These are phyloP conservation scores for Drosophila repleta DNA, from an alignment of 1,140 invertebrate species.

Conservation along the genomic window DNA sequence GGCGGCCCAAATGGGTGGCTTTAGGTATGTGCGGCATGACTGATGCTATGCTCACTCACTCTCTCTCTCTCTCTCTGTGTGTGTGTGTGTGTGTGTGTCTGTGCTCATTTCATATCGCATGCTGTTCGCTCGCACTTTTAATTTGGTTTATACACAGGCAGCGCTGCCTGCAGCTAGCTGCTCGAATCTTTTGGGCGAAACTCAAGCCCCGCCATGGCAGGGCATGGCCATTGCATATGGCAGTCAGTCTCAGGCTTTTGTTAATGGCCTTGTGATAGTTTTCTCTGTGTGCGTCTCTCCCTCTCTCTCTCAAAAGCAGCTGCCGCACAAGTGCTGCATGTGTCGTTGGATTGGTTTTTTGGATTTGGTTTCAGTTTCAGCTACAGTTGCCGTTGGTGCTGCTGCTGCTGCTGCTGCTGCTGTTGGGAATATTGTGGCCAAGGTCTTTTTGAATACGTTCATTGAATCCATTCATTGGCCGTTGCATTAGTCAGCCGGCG, in stretches of 20 bases:
- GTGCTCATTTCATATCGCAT: constrained; percentile 62
- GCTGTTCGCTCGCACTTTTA: constrained; percentile 64
- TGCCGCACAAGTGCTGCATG: constrained; percentile 32
- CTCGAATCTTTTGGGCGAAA: constrained; percentile 19
- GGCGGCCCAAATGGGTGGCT: constrained; percentile 2
- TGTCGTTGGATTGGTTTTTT: constrained; percentile 50
- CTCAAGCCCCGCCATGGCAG: no score
- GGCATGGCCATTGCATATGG: constrained; percentile 1
- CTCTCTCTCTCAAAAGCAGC: constrained; percentile 34
- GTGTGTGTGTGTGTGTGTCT: constrained; percentile 12
- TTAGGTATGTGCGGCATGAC: not conserved
- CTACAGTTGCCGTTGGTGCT: not conserved
- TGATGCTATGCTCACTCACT: not conserved
- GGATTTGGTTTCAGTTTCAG: constrained; percentile 19
- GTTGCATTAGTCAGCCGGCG: constrained; percentile 2
- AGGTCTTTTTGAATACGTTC: constrained; percentile 23
- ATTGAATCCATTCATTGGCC: constrained; percentile 22
- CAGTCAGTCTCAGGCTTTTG: constrained; percentile 77
- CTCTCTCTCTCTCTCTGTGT: not conserved
- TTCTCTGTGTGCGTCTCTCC: constrained; percentile 18
- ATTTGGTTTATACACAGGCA: constrained; percentile 57
- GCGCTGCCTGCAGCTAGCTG: constrained; percentile 17
- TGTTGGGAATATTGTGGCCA: constrained; percentile 34
- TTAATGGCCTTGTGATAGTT: constrained; percentile 81
- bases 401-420: constrained; percentile 11